Conservation (phyloP, 2,888 invertebrate species). For the Andrena marginata region DNA sequence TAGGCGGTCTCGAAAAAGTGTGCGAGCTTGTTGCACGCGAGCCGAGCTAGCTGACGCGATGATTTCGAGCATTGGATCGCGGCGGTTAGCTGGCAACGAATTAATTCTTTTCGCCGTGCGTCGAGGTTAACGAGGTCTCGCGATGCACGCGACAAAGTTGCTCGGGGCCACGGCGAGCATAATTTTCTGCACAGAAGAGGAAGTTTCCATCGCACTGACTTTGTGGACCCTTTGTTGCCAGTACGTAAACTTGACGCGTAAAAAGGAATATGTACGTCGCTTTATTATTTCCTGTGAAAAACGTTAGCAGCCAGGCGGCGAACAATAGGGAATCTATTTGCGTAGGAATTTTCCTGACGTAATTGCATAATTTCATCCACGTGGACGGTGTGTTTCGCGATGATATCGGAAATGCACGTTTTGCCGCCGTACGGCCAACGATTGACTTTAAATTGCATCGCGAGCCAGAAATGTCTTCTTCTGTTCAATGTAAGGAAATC, state of each 20-base stretch:
- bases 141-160: constrained; percentile 30
- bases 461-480: not conserved
- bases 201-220: not conserved
- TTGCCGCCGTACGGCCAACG: too few relatives aligned
- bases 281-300: not conserved
- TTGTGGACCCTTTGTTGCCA: too few relatives aligned
- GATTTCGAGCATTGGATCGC: constrained; percentile 40
- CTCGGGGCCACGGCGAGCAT: not conserved
- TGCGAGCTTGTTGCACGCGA: constrained; percentile 11
- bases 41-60: constrained; percentile 41
- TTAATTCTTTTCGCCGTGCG: constrained; percentile 72
- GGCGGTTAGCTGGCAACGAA: constrained; percentile 62
- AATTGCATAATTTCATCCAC: constrained; percentile 50
- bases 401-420: constrained; percentile 11
- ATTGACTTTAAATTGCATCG: not conserved
- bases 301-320: too few relatives aligned
- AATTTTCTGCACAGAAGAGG: constrained; percentile 26
- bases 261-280: not conserved
- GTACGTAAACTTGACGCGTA: too few relatives aligned
- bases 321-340: constrained; percentile 33
- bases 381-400: constrained; percentile 1
- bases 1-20: not conserved
- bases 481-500: not conserved
- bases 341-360: constrained; percentile 38
- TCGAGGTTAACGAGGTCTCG: constrained; percentile 68